phyloP scores from a whole-genome alignment of 2,113 vertebrate species.

The Mobula hypostoma region DNA sequence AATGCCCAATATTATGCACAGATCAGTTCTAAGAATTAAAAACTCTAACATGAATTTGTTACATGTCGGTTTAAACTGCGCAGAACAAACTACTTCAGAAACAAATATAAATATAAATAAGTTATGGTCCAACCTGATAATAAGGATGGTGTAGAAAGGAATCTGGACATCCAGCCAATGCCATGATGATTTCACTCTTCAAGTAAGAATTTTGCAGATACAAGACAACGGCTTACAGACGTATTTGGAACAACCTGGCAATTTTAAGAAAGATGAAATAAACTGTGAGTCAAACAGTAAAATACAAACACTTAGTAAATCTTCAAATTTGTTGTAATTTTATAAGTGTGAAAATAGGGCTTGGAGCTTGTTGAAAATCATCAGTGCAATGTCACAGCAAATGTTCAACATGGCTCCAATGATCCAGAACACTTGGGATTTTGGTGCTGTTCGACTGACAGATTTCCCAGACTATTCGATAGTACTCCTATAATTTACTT shows the following conservation, averaged over 20 bases:
- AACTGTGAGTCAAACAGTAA: not conserved
- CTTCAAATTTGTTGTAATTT: not conserved
- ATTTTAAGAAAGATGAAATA: not conserved
- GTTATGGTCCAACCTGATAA: conserved; percentile 38
- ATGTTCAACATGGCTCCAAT: too few species aligned
- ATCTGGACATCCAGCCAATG: conserved; percentile 80
- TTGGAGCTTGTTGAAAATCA: not conserved
- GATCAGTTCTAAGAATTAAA: not conserved
- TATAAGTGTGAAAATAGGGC: not conserved
- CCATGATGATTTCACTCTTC: conserved; percentile 56
- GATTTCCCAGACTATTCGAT: too few species aligned
- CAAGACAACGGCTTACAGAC: not conserved
- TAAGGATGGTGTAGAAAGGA: conserved; percentile 78
- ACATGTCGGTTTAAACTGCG: not conserved
- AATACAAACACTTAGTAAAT: not conserved
- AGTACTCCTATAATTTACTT: too few species aligned
- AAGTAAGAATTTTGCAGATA: conserved; percentile 23
- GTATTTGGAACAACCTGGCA: conserved; percentile 1
- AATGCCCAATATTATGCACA: too few species aligned
- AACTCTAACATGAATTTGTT: not conserved
- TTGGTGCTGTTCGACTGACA: too few species aligned
- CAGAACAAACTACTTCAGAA: conserved; percentile 4
- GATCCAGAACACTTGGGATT: too few species aligned
- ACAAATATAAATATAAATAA: conserved; percentile 11
- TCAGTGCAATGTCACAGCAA: not conserved